Percentiles rank a stretch among this genome's conserved stretches.
These are phyloP conservation scores for Drosophila auraria DNA, from an alignment of 1,140 invertebrate genomes.

Conservation along the genomic window DNA sequence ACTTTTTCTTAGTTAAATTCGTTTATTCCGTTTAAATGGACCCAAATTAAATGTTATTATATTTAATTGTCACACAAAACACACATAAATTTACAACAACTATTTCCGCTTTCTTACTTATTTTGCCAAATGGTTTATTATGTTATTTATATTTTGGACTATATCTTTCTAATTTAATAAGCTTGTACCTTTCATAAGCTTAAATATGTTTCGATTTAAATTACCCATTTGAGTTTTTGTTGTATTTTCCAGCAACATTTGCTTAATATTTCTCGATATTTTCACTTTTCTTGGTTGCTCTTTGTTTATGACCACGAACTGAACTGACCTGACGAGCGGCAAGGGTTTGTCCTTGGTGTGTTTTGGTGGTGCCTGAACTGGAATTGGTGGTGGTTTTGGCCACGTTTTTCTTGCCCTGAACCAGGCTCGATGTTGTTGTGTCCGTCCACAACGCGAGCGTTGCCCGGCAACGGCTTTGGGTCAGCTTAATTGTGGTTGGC, in stretches of 20 bases:
- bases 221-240: slow-evolving; percentile 4
- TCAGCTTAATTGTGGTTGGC: slow-evolving; percentile 75
- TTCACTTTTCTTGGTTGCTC: slow-evolving; percentile 23
- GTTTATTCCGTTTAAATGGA: too few relatives aligned
- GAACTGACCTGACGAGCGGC: slow-evolving; percentile 53
- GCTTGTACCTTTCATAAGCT: neutral
- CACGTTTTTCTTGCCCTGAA: slow-evolving; percentile 40
- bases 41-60: too few relatives aligned
- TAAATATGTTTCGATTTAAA: neutral
- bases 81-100: too few relatives aligned
- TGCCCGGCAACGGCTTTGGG: slow-evolving; percentile 70
- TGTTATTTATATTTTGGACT: neutral
- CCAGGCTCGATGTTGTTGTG: slow-evolving; percentile 39
- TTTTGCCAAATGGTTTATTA: too few relatives aligned
- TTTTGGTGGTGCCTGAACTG: slow-evolving; percentile 28
- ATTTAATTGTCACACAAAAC: too few relatives aligned
- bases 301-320: slow-evolving; percentile 32
- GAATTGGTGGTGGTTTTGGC: slow-evolving; percentile 59
- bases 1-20: too few relatives aligned
- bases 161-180: neutral
- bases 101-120: too few relatives aligned
- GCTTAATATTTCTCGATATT: neutral
- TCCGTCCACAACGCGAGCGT: slow-evolving; percentile 20
- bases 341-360: slow-evolving; percentile 45
- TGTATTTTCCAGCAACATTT: slow-evolving; percentile 7